These are phyloP conservation scores for Oreohelix idahoensis DNA, from an alignment of 1,140 invertebrate genomes.

Conservation along the genomic window DNA sequence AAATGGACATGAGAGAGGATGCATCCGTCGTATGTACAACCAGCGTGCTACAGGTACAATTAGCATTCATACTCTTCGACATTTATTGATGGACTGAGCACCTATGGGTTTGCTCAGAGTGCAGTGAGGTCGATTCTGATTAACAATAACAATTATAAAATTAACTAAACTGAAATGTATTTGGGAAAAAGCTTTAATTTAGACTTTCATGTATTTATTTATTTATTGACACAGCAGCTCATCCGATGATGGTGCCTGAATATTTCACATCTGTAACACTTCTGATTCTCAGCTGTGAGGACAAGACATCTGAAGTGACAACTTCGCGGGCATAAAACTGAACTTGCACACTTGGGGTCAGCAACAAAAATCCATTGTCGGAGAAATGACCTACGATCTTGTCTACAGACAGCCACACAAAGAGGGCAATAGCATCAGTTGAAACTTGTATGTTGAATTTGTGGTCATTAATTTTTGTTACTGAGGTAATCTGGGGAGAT, in stretches of 20 bases:
- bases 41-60: no score
- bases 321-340: background rate
- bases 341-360: background rate
- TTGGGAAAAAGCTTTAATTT: no score
- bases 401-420: constrained; percentile 13
- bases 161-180: no score
- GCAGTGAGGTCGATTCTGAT: no score
- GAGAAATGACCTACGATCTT: constrained; percentile 11
- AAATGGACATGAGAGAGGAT: no score
- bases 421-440: constrained; percentile 19
- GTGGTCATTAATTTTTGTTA: background rate
- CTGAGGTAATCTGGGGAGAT: background rate
- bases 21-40: no score
- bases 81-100: no score
- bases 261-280: background rate
- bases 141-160: no score
- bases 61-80: no score
- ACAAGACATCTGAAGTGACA: background rate
- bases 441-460: constrained; percentile 18
- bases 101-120: no score
- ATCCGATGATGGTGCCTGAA: background rate
- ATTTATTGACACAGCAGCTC: background rate
- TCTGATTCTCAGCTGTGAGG: background rate
- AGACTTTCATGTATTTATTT: background rate
- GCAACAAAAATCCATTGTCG: constrained; percentile 18